phyloP scores from a whole-genome alignment of 1,140 invertebrate species.

The Lordiphosa collinella region DNA sequence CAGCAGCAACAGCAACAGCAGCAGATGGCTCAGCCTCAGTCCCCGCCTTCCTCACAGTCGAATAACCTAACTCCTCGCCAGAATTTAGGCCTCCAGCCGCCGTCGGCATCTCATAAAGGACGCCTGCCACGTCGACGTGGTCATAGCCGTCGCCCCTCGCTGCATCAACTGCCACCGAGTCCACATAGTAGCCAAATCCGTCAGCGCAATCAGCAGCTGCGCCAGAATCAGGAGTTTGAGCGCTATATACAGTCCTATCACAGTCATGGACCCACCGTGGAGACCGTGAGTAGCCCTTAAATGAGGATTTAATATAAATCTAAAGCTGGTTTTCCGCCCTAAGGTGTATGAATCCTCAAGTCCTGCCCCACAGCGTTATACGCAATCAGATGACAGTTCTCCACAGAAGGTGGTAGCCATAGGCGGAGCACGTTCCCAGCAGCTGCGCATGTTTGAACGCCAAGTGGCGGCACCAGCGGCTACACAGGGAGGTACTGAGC shows the following conservation, averaged over 20 bases:
- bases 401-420: constrained; percentile 44
- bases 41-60: constrained; percentile 9
- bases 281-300: constrained; percentile 54
- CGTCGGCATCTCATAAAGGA: constrained; percentile 14
- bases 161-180: constrained; percentile 47
- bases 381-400: constrained; percentile 34
- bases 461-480: constrained; percentile 58
- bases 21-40: constrained; percentile 17
- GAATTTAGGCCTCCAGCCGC: constrained; percentile 47
- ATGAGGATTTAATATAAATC: background rate
- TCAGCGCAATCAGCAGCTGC: constrained; percentile 61
- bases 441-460: constrained; percentile 69
- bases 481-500: constrained; percentile 33
- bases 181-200: constrained; percentile 59
- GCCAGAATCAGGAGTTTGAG: constrained; percentile 74
- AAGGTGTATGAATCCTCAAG: constrained; percentile 70
- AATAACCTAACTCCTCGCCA: constrained; percentile 22
- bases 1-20: constrained; percentile 14
- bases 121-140: constrained; percentile 38
- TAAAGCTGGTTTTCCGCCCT: background rate
- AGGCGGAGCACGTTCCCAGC: constrained; percentile 31
- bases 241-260: constrained; percentile 75
- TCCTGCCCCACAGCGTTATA: constrained; percentile 58
- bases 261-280: constrained; percentile 69
- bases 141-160: constrained; percentile 42